These are phyloP conservation scores for Petrolisthes cinctipes DNA, from an alignment of 2,888 invertebrate species.

Conservation along the genomic window DNA sequence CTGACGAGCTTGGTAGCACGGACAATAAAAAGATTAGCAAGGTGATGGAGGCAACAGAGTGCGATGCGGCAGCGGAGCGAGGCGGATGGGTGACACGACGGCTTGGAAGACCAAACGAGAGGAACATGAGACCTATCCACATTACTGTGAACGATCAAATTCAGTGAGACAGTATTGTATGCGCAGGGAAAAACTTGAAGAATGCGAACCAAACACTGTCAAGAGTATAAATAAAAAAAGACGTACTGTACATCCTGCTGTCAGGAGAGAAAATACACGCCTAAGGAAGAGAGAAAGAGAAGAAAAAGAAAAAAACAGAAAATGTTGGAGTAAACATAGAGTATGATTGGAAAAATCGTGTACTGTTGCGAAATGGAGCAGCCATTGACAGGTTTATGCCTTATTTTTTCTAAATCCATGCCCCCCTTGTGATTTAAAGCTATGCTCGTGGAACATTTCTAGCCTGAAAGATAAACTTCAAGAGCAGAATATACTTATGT, in stretches of 20 bases:
- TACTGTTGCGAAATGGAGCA: constrained; percentile 7
- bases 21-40: background rate
- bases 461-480: background rate
- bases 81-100: background rate
- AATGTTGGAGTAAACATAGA: constrained; percentile 13
- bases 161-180: constrained; percentile 18
- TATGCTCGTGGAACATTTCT: constrained; percentile 9
- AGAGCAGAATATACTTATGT: too few relatives aligned
- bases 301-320: constrained; percentile 19
- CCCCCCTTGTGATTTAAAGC: background rate
- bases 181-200: constrained; percentile 5
- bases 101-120: constrained; percentile 12
- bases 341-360: constrained; percentile 30
- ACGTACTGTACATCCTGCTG: constrained; percentile 18
- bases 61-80: background rate
- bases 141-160: too few relatives aligned
- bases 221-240: constrained; percentile 14
- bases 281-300: constrained; percentile 13
- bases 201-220: background rate
- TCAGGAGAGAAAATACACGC: constrained; percentile 21
- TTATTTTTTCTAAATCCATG: background rate
- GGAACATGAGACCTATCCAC: constrained; percentile 27
- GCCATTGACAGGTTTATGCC: constrained; percentile 15
- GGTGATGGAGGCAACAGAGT: background rate
- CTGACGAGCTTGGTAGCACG: background rate